Base-by-base conservation (phyloP, 2,113 vertebrate species). In the Silurus asotus region DNA sequence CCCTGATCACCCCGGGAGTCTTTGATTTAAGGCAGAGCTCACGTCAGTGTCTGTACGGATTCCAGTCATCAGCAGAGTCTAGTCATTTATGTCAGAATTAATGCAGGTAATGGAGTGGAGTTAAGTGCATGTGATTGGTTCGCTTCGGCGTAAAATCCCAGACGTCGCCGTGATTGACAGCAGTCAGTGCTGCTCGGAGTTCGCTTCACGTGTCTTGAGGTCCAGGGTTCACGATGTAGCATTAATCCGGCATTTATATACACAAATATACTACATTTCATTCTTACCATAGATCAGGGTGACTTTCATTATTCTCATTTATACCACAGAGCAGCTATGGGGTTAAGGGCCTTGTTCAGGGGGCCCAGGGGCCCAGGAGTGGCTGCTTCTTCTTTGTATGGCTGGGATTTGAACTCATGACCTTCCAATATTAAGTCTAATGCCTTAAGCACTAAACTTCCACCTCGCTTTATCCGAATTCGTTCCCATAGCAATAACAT, bases 71-170 rank as follows among this genome's bases (percentile, higher is more conserved):
- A 51, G 48, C 70, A 2, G 70, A 77, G 58, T 58, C 10, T 25
- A 62, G 61, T 45, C 23, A 45, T 65, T 62, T 77, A 61, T 76
- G 74, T 61, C 72, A 64, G 69, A n/a, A 74, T 83, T 74, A 83
- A 83, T 72, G 67, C 56, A 83, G 28, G 70, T 83, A 83, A 83
- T 74, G 67, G 72, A 76, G 83, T 20, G 76, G 53, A 84, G 61
- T 77, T 37, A 49, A 55, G 56, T 76, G 76, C 53, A 25, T 78
- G 51, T 64, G 65, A 65, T 77, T 20, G 9, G 14, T 58, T 72
- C 20, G 7, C 1, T 53, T 77, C 48, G 15, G n/a, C 15, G 15
- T 64, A 23, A 62, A 76, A 49, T 51, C 58, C 20, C 45, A 7
- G 37, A 13, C 9, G 45, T 37, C 2, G 2, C 37, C 48, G 13